These are phyloP conservation scores for Chrysoperla carnea DNA, from an alignment of 1,140 invertebrate genomes.

Conservation along the genomic window DNA sequence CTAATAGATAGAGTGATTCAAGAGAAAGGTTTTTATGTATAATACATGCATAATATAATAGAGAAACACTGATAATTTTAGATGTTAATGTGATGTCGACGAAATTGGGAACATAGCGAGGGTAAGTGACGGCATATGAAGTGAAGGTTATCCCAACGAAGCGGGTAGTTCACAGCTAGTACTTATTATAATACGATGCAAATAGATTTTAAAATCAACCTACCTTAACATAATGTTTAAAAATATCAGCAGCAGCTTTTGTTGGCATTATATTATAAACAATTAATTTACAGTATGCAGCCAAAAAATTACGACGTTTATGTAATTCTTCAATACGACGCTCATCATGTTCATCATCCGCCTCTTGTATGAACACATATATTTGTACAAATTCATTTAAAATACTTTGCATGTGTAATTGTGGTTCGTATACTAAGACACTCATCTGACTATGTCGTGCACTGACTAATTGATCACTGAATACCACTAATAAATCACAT, in stretches of 20 bases:
- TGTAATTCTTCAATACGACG: slow-evolving; percentile 91
- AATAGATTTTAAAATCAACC: too few species aligned
- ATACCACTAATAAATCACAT: slow-evolving; percentile 89
- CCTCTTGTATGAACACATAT: slow-evolving; percentile 60
- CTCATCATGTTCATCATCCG: slow-evolving; percentile 53
- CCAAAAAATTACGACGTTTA: slow-evolving; percentile 87
- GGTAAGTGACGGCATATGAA: too few species aligned
- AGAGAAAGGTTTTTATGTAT: too few species aligned
- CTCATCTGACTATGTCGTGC: slow-evolving; percentile 34
- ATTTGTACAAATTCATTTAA: slow-evolving; percentile 84
- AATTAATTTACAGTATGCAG: slow-evolving; percentile 93
- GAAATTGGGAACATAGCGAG: too few species aligned
- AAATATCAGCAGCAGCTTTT: slow-evolving; percentile 80
- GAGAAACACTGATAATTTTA: too few species aligned
- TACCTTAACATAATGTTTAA: slow-evolving; percentile 94
- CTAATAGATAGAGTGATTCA: too few species aligned
- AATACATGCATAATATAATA: too few species aligned
- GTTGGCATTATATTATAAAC: slow-evolving; percentile 94
- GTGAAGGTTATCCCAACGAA: too few species aligned
- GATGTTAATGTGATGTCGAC: too few species aligned
- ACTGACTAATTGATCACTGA: slow-evolving; percentile 66
- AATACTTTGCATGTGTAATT: slow-evolving; percentile 58
- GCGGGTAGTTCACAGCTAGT: too few species aligned
- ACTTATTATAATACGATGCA: too few species aligned
- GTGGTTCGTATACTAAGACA: slow-evolving; percentile 67